Percentiles rank a stretch among this genome's conserved stretches.
Conservation (phyloP, 2,888 invertebrate genomes). For the Anodontia alba region DNA sequence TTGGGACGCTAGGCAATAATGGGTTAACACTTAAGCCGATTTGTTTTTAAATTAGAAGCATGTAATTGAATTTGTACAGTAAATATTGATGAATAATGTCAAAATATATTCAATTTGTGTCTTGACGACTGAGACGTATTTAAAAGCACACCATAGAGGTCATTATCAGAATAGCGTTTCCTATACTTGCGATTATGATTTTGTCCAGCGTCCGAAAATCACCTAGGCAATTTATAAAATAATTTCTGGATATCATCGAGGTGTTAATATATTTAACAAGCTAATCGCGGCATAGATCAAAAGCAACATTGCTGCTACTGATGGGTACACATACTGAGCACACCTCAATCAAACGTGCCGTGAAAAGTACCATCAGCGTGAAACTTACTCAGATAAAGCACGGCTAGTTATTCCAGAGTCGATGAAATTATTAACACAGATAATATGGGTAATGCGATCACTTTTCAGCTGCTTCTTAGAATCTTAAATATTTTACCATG, state of each 20-base stretch:
- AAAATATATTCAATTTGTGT: too few species aligned
- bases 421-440: conserved; percentile 11
- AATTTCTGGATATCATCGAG: conserved; percentile 1
- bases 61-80: too few species aligned
- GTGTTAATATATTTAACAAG: conserved; percentile 14
- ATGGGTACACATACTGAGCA: background rate
- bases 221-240: background rate
- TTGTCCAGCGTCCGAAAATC: background rate
- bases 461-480: too few species aligned
- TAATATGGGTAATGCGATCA: background rate
- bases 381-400: background rate
- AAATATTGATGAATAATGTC: too few species aligned
- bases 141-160: too few species aligned
- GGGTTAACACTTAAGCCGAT: too few species aligned
- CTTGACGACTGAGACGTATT: too few species aligned
- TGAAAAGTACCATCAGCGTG: background rate
- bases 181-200: too few species aligned
- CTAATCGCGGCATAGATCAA: background rate
- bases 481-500: too few species aligned
- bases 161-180: too few species aligned
- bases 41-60: too few species aligned
- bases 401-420: background rate
- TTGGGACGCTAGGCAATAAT: too few species aligned
- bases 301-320: background rate
- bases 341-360: background rate